Evolutionary conservation across 1,140 invertebrate species (phyloP).

Genomic region (Atta cephalotes): DNA sequence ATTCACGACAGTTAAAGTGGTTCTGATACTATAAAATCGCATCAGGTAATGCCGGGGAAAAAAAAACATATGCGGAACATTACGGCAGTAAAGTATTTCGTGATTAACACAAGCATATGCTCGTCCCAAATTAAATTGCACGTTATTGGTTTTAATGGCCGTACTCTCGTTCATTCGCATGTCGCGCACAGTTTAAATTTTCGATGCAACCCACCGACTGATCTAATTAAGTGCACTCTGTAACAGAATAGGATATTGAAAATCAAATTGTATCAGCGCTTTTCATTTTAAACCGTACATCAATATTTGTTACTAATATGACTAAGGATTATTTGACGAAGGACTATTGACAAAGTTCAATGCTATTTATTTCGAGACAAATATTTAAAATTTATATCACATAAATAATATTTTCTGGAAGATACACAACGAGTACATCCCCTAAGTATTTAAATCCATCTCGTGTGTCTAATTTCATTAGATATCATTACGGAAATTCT

Average conservation of each 20-base stretch:
- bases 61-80: constrained; percentile 11
- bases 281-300: constrained; percentile 6
- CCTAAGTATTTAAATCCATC: constrained; percentile 1
- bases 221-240: constrained; percentile 37
- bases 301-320: constrained; percentile 1
- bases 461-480: constrained; percentile 54
- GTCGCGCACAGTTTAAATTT: constrained; percentile 53
- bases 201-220: not conserved
- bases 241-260: constrained; percentile 30
- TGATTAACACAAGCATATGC: constrained; percentile 43
- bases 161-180: constrained; percentile 13
- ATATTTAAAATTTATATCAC: not conserved
- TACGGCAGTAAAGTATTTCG: constrained; percentile 34
- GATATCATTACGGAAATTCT: constrained; percentile 40
- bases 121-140: constrained; percentile 45
- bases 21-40: constrained; percentile 7
- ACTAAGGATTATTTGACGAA: not conserved
- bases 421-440: not conserved
- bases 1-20: constrained; percentile 21
- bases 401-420: constrained; percentile 23
- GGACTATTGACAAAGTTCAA: not conserved
- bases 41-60: not conserved
- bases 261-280: constrained; percentile 8
- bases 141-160: constrained; percentile 51
- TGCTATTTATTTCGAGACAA: not conserved